phyloP scores from a whole-genome alignment of 2,113 vertebrate genomes.

The Miniopterus natalensis region DNA sequence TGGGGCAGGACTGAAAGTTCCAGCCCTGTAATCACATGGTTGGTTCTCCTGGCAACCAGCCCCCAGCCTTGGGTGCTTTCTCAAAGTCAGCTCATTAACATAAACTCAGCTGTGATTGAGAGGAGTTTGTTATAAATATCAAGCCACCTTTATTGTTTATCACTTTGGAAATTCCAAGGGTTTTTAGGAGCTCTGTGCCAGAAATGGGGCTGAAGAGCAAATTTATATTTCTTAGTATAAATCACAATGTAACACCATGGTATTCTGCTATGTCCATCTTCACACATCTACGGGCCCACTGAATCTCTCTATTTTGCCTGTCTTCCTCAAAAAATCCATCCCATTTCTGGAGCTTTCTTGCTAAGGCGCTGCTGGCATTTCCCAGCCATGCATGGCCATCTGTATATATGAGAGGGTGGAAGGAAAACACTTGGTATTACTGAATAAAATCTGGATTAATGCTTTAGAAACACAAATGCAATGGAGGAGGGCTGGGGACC shows the following conservation, averaged over 20 bases:
- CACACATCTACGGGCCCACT: background rate
- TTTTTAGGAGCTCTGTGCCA: background rate
- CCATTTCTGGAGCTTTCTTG: background rate
- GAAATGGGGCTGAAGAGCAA: background rate
- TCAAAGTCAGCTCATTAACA: background rate
- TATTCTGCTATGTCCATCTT: background rate
- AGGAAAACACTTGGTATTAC: background rate
- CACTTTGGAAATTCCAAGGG: background rate
- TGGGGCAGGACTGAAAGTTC: background rate
- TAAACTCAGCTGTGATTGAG: background rate
- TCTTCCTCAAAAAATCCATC: conserved; percentile 4
- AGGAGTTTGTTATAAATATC: background rate
- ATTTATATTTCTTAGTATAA: background rate
- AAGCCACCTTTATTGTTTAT: background rate
- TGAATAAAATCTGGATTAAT: background rate
- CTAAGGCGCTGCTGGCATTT: background rate
- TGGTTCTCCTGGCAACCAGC: background rate
- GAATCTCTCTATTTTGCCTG: background rate
- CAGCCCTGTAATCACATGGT: background rate
- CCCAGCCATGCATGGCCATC: background rate
- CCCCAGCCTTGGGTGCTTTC: background rate
- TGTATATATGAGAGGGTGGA: background rate
- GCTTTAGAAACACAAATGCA: background rate
- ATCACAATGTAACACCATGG: background rate
- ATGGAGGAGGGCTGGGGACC: background rate